Base-by-base conservation (phyloP, 2,888 invertebrate genomes). In the Allophyes oxyacanthae region DNA sequence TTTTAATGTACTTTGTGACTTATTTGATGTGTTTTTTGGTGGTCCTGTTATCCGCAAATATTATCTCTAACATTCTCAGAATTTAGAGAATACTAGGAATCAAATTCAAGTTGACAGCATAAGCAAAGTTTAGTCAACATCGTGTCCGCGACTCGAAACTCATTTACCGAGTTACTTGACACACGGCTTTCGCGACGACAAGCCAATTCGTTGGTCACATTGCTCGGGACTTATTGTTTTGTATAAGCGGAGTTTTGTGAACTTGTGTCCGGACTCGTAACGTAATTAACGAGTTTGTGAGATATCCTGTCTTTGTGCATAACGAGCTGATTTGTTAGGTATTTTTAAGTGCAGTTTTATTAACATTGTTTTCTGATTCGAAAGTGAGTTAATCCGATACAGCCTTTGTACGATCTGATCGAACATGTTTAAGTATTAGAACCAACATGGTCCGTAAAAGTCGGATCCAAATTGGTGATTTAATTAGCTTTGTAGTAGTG, bases 51-150 rank as follows among this genome's bases (percentile, higher is more conserved):
- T 8, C 28, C 28, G 7, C 28, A 28, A 28, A 28, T 4, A 8
- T 28, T 1, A 4, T 28, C 2, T 6, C 28, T 28, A 6, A 28
- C 8, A 6, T 28, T 28, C 7, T 28, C 4, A 28, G 1, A 20
- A n/a, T 50, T 59, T 38, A 49, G 25, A 36, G 20, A 34, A 46
- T 46, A 66, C 20, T 40, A 14, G 34, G 33, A 69, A 63, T 66
- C 63, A 53, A 65, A 72, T 64, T 38, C n/a, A 30, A 69, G 57
- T 65, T 55, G 41, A 43, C 62, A 56, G 51, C 42, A 43, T 38
- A 66, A 75, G 67, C 65, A 55, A 62, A 75, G 63, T 77, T 77
- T 70, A 67, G 72, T 75, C 69, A 75, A 70, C 78, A 72, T 51
- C 58, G 60, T 66, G 63, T 62, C 64, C 55, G 45, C 60, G 62